Evolutionary conservation across 2,888 invertebrate species (phyloP).

Genomic region (Sphecodes monilicornis): DNA sequence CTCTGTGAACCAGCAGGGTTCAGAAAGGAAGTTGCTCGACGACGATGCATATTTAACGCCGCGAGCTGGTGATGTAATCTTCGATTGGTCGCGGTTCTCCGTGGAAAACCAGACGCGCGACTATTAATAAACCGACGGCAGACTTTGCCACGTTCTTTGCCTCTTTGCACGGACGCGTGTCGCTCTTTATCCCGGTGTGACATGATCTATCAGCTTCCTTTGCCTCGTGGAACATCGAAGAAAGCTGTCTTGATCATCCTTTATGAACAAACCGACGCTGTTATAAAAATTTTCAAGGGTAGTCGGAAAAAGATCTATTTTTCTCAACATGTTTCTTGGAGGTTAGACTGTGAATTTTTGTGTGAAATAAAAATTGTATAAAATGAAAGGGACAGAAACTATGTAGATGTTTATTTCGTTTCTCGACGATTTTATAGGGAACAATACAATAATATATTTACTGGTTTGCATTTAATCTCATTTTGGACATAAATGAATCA

Average conservation of each 20-base stretch:
- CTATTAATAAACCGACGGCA: constrained; percentile 41
- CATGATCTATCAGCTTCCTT: neutral
- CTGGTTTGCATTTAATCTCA: too few relatives aligned
- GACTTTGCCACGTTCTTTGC: constrained; percentile 38
- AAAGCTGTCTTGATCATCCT: neutral
- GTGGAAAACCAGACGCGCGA: constrained; percentile 28
- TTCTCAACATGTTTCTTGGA: too few relatives aligned
- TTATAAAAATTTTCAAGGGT: neutral
- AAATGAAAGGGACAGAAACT: too few relatives aligned
- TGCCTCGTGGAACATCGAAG: neutral
- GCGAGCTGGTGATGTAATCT: constrained; percentile 45
- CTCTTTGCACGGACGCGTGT: neutral
- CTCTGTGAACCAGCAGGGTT: neutral
- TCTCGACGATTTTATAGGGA: too few relatives aligned
- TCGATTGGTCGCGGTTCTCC: constrained; percentile 27
- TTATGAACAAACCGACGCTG: neutral
- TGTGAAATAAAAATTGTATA: too few relatives aligned
- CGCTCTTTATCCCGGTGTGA: neutral
- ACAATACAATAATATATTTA: too few relatives aligned
- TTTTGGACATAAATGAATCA: too few relatives aligned
- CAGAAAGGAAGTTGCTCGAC: constrained; percentile 4
- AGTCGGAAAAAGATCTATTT: neutral
- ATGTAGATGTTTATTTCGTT: too few relatives aligned
- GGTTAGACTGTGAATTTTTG: too few relatives aligned
- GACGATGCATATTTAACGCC: constrained; percentile 35